A percentile compares a stretch with the other conserved stretches of the same genome.
Evolutionary conservation across 2,797 vertebrate species (phyloP).

Genomic region (Fratercula arctica): DNA sequence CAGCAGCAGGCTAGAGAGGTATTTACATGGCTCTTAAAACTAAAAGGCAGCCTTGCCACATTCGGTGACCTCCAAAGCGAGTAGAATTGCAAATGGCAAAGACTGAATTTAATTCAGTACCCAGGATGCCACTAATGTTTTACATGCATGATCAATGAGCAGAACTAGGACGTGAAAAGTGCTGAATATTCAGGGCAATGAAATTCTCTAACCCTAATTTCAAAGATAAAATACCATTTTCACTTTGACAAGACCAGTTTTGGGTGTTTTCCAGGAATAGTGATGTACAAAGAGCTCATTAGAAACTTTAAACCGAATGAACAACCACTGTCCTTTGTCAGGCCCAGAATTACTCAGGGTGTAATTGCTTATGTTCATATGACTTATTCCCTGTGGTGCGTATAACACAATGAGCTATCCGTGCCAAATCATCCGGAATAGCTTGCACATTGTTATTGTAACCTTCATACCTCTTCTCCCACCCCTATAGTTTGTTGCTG

Average conservation of each 20-base stretch:
- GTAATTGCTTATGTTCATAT: neutral
- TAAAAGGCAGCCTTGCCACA: constrained; percentile 49
- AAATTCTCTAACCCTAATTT: constrained; percentile 61
- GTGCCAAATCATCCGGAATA: neutral
- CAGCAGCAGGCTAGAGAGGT: constrained; percentile 3
- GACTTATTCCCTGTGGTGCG: neutral
- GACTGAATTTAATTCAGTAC: constrained; percentile 48
- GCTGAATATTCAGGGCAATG: constrained; percentile 63
- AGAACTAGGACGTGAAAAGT: constrained; percentile 28
- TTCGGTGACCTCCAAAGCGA: constrained; percentile 46
- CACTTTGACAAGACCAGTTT: constrained; percentile 31
- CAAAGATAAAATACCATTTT: constrained; percentile 57
- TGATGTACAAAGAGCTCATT: constrained; percentile 40
- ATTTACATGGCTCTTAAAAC: constrained; percentile 46
- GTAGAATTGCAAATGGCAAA: constrained; percentile 55
- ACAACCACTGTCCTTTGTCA: constrained; percentile 16
- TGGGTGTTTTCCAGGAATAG: constrained; percentile 40
- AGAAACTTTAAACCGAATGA: constrained; percentile 15
- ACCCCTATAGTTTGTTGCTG: neutral
- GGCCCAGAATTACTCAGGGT: neutral
- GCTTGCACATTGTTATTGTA: neutral
- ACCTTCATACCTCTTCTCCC: neutral
- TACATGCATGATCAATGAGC: constrained; percentile 63
- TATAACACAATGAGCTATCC: neutral
- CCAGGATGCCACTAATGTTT: constrained; percentile 42